Conservation (phyloP, 2,797 vertebrate genomes). For the Holocentrus rufus region DNA sequence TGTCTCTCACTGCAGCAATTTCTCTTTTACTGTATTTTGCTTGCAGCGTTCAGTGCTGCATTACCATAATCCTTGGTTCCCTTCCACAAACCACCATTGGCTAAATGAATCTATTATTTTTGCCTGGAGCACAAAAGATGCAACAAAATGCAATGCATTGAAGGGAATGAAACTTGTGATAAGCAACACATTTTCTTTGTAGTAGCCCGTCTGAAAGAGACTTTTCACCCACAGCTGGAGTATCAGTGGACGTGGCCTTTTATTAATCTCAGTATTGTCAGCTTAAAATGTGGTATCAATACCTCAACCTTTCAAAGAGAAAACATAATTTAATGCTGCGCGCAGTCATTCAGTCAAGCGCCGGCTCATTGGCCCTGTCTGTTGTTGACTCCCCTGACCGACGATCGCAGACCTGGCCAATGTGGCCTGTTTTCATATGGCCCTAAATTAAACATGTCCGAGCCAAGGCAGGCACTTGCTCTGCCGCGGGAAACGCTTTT, state of each 20-base stretch:
- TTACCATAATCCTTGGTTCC: slow-evolving; percentile 84
- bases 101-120: slow-evolving; percentile 85
- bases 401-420: slow-evolving; percentile 58
- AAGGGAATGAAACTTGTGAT: slow-evolving; percentile 71
- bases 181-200: slow-evolving; percentile 63
- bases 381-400: slow-evolving; percentile 54
- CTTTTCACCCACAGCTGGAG: slow-evolving; percentile 38
- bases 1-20: slow-evolving; percentile 71
- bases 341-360: slow-evolving; percentile 36
- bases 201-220: slow-evolving; percentile 56
- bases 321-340: slow-evolving; percentile 36
- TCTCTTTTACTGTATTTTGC: slow-evolving; percentile 75
- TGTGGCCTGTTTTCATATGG: slow-evolving; percentile 71
- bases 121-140: slow-evolving; percentile 77
- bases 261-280: slow-evolving; percentile 36
- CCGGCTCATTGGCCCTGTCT: slow-evolving; percentile 24
- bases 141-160: slow-evolving; percentile 81
- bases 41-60: slow-evolving; percentile 72
- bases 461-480: slow-evolving; percentile 72
- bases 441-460: slow-evolving; percentile 84
- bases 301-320: slow-evolving; percentile 16
- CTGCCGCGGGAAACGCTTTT: slow-evolving; percentile 81
- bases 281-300: slow-evolving; percentile 42
- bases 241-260: slow-evolving; percentile 65
- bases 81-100: slow-evolving; percentile 81